Conservation (phyloP, 2,888 invertebrate genomes). For the Drosophila affinis region DNA sequence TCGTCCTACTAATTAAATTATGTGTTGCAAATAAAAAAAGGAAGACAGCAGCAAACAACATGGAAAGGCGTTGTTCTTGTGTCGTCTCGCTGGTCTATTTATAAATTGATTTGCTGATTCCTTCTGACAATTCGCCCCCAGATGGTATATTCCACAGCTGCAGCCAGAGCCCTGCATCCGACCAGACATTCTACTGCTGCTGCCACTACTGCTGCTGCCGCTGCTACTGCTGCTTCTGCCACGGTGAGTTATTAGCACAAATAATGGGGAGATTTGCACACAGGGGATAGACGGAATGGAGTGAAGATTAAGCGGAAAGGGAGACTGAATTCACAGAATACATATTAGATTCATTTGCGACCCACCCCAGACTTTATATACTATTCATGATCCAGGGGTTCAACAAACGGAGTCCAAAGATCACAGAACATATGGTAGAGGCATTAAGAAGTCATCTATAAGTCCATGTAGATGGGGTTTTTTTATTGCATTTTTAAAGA, state of each 20-base stretch:
- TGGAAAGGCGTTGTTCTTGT: conserved; percentile 48
- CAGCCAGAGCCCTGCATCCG: conserved; percentile 5
- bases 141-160: conserved; percentile 16
- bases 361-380: background rate
- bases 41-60: conserved; percentile 24
- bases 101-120: conserved; percentile 54
- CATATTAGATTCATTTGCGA: background rate
- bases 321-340: conserved; percentile 3
- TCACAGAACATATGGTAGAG: no score
- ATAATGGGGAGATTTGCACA: background rate
- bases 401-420: background rate
- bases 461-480: no score
- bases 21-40: conserved; percentile 51
- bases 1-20: conserved; percentile 59
- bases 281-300: background rate
- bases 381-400: background rate
- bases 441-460: no score
- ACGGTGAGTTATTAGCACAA: conserved; percentile 50
- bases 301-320: background rate
- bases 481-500: background rate
- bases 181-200: conserved; percentile 8
- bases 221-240: conserved; percentile 6
- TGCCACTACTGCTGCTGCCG: background rate
- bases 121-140: conserved; percentile 16
- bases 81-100: conserved; percentile 57